A percentile compares a stretch with the other conserved stretches of the same genome.
phyloP scores from a whole-genome alignment of 1,140 invertebrate genomes.

The Brachystomella parvula region DNA sequence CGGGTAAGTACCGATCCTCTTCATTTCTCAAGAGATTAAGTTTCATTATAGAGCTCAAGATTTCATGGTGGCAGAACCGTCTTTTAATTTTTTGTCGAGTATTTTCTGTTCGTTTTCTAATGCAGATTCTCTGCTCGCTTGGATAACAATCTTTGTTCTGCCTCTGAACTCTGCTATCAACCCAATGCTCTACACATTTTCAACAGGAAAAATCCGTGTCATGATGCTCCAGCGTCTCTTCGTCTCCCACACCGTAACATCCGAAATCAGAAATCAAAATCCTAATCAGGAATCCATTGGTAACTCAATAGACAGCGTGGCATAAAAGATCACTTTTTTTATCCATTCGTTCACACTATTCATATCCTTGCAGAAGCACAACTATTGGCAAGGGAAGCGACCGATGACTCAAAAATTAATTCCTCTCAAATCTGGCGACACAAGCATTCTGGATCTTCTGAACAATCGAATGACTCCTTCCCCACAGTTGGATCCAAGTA shows the following conservation, averaged over 20 bases:
- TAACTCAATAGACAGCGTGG: too few relatives aligned
- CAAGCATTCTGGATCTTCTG: not conserved
- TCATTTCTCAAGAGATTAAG: too few relatives aligned
- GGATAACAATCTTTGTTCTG: not conserved
- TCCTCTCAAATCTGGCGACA: not conserved
- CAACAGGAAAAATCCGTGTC: not conserved
- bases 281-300: not conserved
- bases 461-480: not conserved
- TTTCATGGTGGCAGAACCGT: too few relatives aligned
- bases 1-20: constrained; percentile 42
- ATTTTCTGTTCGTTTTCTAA: too few relatives aligned
- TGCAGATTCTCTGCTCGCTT: not conserved
- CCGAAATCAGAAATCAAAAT: not conserved
- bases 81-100: too few relatives aligned
- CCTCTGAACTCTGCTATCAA: constrained; percentile 1
- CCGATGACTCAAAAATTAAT: constrained; percentile 3
- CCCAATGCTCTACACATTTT: constrained; percentile 5
- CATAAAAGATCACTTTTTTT: too few relatives aligned
- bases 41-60: too few relatives aligned
- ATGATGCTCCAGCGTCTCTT: not conserved
- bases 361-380: not conserved
- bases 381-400: not conserved
- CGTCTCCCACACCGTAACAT: not conserved
- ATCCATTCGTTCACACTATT: too few relatives aligned
- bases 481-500: not conserved